phyloP scores from a whole-genome alignment of 2,888 invertebrate genomes.

The Trachelus stipa region DNA sequence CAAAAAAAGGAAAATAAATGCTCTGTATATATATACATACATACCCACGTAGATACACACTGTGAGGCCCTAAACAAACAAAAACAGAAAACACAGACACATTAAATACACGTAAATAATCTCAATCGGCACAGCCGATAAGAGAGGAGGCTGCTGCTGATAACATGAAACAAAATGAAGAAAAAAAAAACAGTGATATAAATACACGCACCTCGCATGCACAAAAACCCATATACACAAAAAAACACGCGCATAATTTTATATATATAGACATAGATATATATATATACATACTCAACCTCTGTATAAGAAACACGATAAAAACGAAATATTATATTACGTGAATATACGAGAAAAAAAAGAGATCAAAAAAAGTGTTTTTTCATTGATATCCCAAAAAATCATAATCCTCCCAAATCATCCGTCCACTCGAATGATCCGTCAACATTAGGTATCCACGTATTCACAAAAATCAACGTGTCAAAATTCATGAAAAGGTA shows the following conservation, averaged over 20 bases:
- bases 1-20: conserved; percentile 39
- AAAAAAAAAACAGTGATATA: conserved; percentile 34
- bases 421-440: not conserved
- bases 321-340: conserved; percentile 56
- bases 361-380: not conserved
- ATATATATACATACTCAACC: conserved; percentile 50
- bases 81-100: conserved; percentile 27
- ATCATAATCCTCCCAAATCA: not conserved
- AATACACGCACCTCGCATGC: conserved; percentile 1
- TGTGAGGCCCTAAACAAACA: conserved; percentile 21
- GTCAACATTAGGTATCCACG: no score
- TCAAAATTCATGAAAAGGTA: no score
- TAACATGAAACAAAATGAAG: conserved; percentile 13
- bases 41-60: conserved; percentile 15
- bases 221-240: not conserved
- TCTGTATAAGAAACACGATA: conserved; percentile 60
- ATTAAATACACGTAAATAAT: conserved; percentile 16
- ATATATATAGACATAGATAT: conserved; percentile 25
- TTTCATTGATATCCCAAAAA: not conserved
- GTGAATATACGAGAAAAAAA: conserved; percentile 22
- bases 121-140: conserved; percentile 19
- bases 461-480: no score
- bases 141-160: conserved; percentile 46
- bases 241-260: conserved; percentile 21
- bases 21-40: conserved; percentile 59